Percentiles rank a stretch among this genome's conserved stretches.
These are phyloP conservation scores for Achlya flavicornis DNA, from an alignment of 2,888 invertebrate genomes.

Conservation along the genomic window DNA sequence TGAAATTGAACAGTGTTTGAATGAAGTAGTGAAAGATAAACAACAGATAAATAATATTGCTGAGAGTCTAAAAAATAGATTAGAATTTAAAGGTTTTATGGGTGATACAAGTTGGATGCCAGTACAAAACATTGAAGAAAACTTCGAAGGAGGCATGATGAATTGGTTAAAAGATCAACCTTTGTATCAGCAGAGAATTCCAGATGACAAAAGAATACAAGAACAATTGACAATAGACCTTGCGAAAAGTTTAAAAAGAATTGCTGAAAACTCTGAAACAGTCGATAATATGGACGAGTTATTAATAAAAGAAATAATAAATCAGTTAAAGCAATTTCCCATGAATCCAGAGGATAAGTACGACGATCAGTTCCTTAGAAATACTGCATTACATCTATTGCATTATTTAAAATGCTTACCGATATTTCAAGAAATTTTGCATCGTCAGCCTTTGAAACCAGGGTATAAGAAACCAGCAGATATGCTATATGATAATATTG, in stretches of 20 bases:
- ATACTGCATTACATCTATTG: conserved; percentile 29
- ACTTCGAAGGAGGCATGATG: conserved; percentile 31
- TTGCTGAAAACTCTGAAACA: conserved; percentile 21
- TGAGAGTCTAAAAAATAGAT: conserved; percentile 22
- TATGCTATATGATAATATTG: conserved; percentile 40
- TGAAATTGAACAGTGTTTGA: conserved; percentile 25
- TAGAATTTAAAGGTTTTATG: conserved; percentile 25
- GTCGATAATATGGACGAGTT: conserved; percentile 23
- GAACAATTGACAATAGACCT: conserved; percentile 29
- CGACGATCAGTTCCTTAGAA: conserved; percentile 21
- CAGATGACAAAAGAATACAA: conserved; percentile 25
- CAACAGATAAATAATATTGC: conserved; percentile 21
- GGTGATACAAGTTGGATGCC: conserved; percentile 17
- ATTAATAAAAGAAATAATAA: conserved; percentile 31
- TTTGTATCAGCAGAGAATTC: conserved; percentile 25
- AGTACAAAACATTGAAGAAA: conserved; percentile 36
- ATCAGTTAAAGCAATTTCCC: conserved; percentile 32
- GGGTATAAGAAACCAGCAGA: conserved; percentile 34
- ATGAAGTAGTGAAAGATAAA: conserved; percentile 16
- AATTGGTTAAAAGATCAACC: conserved; percentile 39
- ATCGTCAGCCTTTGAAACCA: conserved; percentile 15
- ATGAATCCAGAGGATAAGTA: conserved; percentile 24
- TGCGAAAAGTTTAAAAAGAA: conserved; percentile 27
- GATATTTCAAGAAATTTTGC: conserved; percentile 34
- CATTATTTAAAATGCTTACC: conserved; percentile 32